Conservation (phyloP, 35 echinoderm and acorn worm genomes). For the Ophiothrix spiculata region DNA sequence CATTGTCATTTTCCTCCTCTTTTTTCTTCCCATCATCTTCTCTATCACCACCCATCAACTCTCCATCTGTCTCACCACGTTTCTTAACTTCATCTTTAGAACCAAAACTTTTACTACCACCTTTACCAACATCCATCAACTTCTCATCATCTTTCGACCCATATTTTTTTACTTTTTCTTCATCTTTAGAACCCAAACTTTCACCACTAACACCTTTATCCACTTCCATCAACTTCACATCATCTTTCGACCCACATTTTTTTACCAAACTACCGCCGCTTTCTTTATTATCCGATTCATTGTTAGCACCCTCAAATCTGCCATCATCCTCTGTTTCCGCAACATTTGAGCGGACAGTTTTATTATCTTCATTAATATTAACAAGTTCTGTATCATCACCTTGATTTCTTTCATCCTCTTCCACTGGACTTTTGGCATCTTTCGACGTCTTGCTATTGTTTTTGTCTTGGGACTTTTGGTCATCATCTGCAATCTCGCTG, state of each 20-base stretch:
- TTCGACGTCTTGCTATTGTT: neutral
- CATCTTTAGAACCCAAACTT: neutral
- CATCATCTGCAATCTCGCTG: constrained; percentile 1
- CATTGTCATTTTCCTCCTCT: neutral
- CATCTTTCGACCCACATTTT: too few species aligned
- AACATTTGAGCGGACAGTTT: neutral
- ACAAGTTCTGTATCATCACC: neutral
- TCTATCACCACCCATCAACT: neutral
- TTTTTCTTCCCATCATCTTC: neutral
- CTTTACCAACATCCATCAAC: neutral
- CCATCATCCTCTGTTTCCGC: neutral
- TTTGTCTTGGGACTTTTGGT: neutral
- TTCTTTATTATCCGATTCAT: neutral
- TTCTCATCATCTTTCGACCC: neutral
- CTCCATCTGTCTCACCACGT: neutral
- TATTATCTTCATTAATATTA: neutral
- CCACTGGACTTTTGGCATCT: neutral
- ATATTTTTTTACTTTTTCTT: neutral
- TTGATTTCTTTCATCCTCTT: neutral
- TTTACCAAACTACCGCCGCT: neutral
- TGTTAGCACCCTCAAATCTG: neutral
- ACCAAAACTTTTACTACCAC: neutral
- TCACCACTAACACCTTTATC: neutral
- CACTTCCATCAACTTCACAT: neutral
- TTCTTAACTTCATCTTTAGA: neutral